A percentile compares a stretch with the other conserved stretches of the same genome.
phyloP scores from a whole-genome alignment of 2,113 vertebrate species.

The Orthonyx spaldingii region DNA sequence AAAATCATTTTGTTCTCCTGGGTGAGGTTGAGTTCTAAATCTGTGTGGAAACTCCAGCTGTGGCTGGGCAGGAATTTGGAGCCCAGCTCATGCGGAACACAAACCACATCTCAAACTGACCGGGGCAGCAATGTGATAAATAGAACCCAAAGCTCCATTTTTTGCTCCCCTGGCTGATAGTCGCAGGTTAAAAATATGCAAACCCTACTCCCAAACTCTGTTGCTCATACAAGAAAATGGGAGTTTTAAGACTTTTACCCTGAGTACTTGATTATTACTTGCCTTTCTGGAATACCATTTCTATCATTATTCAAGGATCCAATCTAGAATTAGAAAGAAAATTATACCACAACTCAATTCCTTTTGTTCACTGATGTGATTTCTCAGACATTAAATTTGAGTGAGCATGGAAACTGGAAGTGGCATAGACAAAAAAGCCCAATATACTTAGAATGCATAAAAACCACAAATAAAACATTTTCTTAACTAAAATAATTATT shows the following conservation, averaged over 20 bases:
- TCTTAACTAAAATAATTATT: not conserved
- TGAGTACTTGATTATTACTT: not conserved
- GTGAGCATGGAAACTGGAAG: not conserved
- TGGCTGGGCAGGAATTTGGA: not conserved
- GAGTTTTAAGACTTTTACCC: not conserved
- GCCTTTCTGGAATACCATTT: not conserved
- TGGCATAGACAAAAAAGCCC: not conserved
- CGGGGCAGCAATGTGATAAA: accelerated
- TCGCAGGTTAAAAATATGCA: not conserved
- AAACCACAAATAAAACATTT: not conserved
- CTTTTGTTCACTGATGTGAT: not conserved
- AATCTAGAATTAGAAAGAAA: not conserved
- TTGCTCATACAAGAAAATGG: not conserved
- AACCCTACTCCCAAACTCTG: not conserved
- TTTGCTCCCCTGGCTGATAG: not conserved
- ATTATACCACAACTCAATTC: not conserved
- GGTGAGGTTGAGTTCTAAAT: not conserved
- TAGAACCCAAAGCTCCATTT: not conserved
- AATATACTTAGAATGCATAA: not conserved
- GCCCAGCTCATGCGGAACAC: not conserved
- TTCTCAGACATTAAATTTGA: not conserved
- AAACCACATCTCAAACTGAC: no score
- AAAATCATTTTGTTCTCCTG: not conserved
- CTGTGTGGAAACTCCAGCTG: not conserved
- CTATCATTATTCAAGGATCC: not conserved